These are phyloP conservation scores for Xiphophorus hellerii DNA, from an alignment of 2,113 vertebrate species.

Conservation along the genomic window DNA sequence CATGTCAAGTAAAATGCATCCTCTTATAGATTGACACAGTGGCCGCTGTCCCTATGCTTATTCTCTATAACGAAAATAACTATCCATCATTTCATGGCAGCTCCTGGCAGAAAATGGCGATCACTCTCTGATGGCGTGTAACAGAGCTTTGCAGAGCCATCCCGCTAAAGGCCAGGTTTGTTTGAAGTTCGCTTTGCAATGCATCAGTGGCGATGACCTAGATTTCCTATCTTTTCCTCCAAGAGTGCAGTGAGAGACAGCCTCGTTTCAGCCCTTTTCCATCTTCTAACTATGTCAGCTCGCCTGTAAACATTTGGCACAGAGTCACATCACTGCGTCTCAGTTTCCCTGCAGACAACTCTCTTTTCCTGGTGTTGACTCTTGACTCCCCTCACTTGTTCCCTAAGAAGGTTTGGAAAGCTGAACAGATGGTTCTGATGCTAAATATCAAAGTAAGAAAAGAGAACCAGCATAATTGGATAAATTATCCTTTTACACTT, in stretches of 20 bases:
- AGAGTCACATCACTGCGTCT: constrained; percentile 56
- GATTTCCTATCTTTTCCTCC: constrained; percentile 72
- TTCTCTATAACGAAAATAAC: constrained; percentile 16
- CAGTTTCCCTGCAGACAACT: constrained; percentile 50
- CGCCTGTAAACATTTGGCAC: constrained; percentile 77
- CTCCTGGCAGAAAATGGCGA: constrained; percentile 57
- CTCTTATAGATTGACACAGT: constrained; percentile 21
- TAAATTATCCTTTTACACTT: neutral
- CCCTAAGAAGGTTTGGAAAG: constrained; percentile 28
- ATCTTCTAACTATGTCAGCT: constrained; percentile 77
- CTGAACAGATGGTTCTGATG: constrained; percentile 11
- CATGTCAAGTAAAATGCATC: constrained; percentile 21
- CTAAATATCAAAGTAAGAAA: neutral
- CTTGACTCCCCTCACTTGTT: constrained; percentile 38
- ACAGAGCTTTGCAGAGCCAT: constrained; percentile 65
- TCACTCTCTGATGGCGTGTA: constrained; percentile 69
- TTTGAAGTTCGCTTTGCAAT: constrained; percentile 79
- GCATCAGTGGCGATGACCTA: constrained; percentile 79
- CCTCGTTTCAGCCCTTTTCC: constrained; percentile 66
- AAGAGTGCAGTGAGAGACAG: constrained; percentile 64
- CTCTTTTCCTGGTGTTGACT: constrained; percentile 45
- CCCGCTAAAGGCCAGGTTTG: constrained; percentile 76
- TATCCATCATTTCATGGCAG: constrained; percentile 41
- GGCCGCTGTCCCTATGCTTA: neutral
- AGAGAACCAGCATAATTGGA: neutral